A percentile compares a stretch with the other conserved stretches of the same genome.
Conservation (phyloP, 2,113 vertebrate species). For the Saguinus imperator region DNA sequence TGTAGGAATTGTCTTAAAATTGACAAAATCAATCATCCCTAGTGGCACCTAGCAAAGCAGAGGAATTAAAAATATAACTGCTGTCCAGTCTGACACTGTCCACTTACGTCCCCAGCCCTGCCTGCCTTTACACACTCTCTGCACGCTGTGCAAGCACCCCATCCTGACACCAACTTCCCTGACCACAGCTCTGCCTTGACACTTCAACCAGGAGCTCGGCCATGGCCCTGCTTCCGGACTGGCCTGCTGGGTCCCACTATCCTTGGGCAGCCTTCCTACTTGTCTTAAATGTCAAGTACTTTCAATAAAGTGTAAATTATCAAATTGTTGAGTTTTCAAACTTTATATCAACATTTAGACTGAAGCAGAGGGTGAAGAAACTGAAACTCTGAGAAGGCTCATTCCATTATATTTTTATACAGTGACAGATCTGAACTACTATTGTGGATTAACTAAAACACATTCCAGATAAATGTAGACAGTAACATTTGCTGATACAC, state of each 20-base stretch:
- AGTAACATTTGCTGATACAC: neutral
- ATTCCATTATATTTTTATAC: neutral
- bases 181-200: neutral
- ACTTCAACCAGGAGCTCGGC: neutral
- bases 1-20: neutral
- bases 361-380: neutral
- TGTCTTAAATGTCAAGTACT: neutral
- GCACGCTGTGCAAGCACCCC: rapidly evolving
- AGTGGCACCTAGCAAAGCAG: neutral
- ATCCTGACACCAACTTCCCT: neutral
- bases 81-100: neutral
- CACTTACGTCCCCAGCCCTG: rapidly evolving
- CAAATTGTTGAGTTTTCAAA: constrained; percentile 2
- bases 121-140: neutral
- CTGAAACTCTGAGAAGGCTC: constrained; percentile 11
- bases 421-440: constrained; percentile 48
- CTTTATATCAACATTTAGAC: neutral
- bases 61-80: neutral
- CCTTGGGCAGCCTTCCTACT: neutral
- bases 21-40: neutral
- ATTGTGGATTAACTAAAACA: neutral
- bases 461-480: constrained; percentile 55
- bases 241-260: neutral
- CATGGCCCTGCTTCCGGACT: neutral
- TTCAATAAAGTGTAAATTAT: neutral